These are phyloP conservation scores for Pangasius sanitwongsei DNA, from an alignment of 2,797 vertebrate genomes.

Conservation along the genomic window DNA sequence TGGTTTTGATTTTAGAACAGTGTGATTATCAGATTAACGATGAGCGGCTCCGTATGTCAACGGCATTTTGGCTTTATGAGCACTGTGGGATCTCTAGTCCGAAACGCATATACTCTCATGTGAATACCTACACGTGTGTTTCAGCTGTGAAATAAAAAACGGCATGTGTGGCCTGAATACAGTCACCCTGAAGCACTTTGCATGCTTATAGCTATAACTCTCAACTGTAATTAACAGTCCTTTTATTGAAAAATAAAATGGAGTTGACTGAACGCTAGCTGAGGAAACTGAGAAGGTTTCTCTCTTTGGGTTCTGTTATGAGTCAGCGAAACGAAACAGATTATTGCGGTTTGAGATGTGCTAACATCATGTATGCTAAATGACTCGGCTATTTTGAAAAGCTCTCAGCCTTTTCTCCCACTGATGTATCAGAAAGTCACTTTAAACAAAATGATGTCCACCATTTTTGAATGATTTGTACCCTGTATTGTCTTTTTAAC, in stretches of 20 bases:
- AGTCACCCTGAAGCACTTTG: not conserved
- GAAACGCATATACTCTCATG: not conserved
- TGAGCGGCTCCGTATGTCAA: not conserved
- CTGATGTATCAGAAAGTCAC: not conserved
- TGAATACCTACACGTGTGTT: slow-evolving; percentile 13
- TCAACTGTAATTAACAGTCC: not conserved
- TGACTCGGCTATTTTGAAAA: not conserved
- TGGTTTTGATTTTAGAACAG: slow-evolving; percentile 24
- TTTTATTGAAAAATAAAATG: not conserved
- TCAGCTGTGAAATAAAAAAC: slow-evolving; percentile 12
- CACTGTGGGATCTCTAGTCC: not conserved
- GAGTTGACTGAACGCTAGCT: not conserved
- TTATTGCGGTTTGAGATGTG: not conserved
- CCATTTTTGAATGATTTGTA: not conserved
- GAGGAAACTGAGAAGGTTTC: not conserved
- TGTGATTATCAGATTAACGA: slow-evolving; percentile 26
- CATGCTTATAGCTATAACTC: not conserved
- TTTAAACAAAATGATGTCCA: not conserved
- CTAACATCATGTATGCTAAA: not conserved
- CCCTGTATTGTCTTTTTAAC: not conserved
- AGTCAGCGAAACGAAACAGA: not conserved
- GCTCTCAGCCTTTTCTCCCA: not conserved
- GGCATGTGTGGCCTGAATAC: not conserved
- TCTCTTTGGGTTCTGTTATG: not conserved
- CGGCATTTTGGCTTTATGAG: slow-evolving; percentile 7